Conservation (phyloP, 2,113 vertebrate genomes). For the Phrynocephalus versicolor region DNA sequence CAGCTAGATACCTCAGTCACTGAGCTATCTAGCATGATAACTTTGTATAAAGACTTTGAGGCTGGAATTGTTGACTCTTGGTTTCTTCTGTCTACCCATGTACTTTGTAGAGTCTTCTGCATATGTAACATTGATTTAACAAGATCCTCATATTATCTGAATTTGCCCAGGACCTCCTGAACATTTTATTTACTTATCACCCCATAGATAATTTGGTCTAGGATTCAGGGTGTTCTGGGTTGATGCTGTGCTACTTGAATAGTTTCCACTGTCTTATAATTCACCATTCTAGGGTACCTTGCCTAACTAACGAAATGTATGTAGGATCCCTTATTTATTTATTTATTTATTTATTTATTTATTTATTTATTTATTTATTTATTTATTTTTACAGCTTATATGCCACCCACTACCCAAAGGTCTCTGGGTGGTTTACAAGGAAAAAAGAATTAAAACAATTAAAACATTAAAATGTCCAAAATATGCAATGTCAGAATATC, state of each 20-base stretch:
- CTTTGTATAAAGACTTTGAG: neutral
- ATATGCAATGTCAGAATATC: neutral
- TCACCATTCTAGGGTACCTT: neutral
- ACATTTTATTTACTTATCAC: too few relatives aligned
- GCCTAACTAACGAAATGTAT: neutral
- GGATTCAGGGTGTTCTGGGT: neutral
- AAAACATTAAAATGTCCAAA: too few relatives aligned
- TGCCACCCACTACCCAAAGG: too few relatives aligned
- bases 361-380: too few relatives aligned
- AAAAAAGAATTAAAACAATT: too few relatives aligned
- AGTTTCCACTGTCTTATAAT: neutral
- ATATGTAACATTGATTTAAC: neutral
- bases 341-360: too few relatives aligned
- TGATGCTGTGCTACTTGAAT: neutral
- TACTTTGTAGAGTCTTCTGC: neutral
- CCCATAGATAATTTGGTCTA: neutral
- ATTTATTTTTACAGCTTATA: too few relatives aligned
- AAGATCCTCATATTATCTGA: neutral
- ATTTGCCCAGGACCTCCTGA: neutral
- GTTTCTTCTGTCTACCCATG: neutral
- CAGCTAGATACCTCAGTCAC: too few relatives aligned
- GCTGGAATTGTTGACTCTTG: too few relatives aligned
- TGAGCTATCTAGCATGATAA: too few relatives aligned
- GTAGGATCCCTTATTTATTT: neutral
- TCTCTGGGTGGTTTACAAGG: too few relatives aligned